Base-by-base conservation (phyloP, 2,888 invertebrate species). In the Sesamia inferens region DNA sequence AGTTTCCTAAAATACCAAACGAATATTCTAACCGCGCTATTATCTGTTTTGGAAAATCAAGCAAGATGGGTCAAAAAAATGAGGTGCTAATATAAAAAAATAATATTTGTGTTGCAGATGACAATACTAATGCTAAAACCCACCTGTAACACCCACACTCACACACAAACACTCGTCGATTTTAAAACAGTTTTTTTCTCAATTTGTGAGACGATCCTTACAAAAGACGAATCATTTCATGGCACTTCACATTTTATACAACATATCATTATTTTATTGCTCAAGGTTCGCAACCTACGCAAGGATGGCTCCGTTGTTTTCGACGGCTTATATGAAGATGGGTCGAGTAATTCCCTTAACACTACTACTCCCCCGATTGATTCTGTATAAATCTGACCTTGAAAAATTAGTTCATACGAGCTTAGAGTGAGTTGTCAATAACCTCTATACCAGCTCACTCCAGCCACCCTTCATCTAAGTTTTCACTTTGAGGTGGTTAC, bases 121-220 rank as follows among this genome's bases (percentile, higher is more conserved):
- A 84, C 77, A 61, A 73, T 68, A 74, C 42, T n/a, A 57, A 84
- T 64, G 51, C 54, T 67, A 58, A 44, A 77, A 13, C 81, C 84
- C 82, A 82, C 81, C 11, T 19, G 54, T 24, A 44, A 44, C 83
- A 39, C 82, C 82, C 82, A 82, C 82, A 81, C 82, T 61, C 47
- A 44, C 83, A 39, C 82, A 84, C 82, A n/a, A n/a, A 82, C 82
- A 81, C 82, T 63, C 47, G 31, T 11, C 47, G 19, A 73, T 58
- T 67, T 55, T 61, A 70, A 74, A 79, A 74, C 67, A 74, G 76
- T 76, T 83, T 82, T 83, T 81, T 76, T 67, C 13, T 61, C 59
- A 55, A 62, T 71, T 67, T 80, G 6, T 19, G 51, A 54, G 62
- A 19, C 54, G 48, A 57, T 79, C 68, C 57, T 65, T 55, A 69